These are phyloP conservation scores for Rousettus leschenaultii DNA, from an alignment of 2,113 vertebrate genomes.

Conservation along the genomic window DNA sequence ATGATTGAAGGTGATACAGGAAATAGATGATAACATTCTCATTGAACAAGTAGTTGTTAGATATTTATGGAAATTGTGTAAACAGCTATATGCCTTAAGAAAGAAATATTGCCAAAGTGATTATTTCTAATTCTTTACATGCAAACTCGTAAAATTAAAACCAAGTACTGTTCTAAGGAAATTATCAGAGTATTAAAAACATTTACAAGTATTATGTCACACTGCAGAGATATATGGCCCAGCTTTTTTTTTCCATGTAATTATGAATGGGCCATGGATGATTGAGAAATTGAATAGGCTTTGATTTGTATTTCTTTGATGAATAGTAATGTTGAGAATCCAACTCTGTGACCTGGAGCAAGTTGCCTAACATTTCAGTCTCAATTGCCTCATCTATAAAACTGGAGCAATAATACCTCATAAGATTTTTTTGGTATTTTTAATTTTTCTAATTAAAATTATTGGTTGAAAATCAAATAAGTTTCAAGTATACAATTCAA, in stretches of 20 bases:
- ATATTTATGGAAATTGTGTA: not conserved
- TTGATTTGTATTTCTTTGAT: not conserved
- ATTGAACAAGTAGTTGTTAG: not conserved
- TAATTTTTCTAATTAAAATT: not conserved
- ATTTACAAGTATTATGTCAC: not conserved
- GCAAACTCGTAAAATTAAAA: not conserved
- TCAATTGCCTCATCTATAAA: not conserved
- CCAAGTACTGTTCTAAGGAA: not conserved
- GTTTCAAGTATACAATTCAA: no score
- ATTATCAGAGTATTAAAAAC: not conserved
- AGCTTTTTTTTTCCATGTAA: not conserved
- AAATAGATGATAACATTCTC: not conserved
- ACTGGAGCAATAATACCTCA: not conserved
- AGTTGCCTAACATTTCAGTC: not conserved
- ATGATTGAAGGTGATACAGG: not conserved
- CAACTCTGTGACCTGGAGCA: not conserved
- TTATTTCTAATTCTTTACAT: not conserved
- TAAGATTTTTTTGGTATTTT: not conserved
- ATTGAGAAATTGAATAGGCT: not conserved
- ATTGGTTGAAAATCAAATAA: no score
- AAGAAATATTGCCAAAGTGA: not conserved
- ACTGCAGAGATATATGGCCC: not conserved
- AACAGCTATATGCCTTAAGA: not conserved
- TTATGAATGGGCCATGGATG: not conserved
- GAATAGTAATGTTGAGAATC: no score